Percentiles rank a stretch among this genome's conserved stretches.
Conservation (phyloP, 64 coral and sea anemone genomes). For the Porites australiensis region DNA sequence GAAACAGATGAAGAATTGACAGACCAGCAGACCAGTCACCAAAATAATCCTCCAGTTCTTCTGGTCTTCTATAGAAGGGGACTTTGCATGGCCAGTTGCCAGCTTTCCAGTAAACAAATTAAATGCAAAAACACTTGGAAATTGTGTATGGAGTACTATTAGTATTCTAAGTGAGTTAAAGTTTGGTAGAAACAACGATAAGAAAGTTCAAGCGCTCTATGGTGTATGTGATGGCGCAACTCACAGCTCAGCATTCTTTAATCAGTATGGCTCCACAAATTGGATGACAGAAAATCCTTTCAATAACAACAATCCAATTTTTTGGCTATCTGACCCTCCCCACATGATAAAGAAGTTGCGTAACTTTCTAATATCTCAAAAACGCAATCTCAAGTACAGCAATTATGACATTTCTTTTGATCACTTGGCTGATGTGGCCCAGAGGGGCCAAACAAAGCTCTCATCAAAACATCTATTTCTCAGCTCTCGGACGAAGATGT, state of each 20-base stretch:
- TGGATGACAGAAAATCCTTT: too few relatives aligned
- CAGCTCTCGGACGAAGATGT: neutral
- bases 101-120: neutral
- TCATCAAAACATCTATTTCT: neutral
- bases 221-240: too few relatives aligned
- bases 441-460: neutral
- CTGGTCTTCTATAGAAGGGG: neutral
- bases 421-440: neutral
- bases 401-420: neutral
- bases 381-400: neutral
- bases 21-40: too few relatives aligned
- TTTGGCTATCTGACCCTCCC: too few relatives aligned
- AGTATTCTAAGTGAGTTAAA: neutral
- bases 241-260: too few relatives aligned
- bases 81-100: neutral
- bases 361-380: neutral
- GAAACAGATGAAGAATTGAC: too few relatives aligned
- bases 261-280: too few relatives aligned
- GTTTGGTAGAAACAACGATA: too few relatives aligned
- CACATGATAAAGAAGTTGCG: too few relatives aligned
- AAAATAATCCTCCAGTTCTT: too few relatives aligned
- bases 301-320: too few relatives aligned
- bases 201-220: too few relatives aligned
- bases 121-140: neutral
- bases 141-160: neutral